Evolutionary conservation across 2,888 invertebrate genomes (phyloP).

Genomic region (Pseudococcus longispinus): DNA sequence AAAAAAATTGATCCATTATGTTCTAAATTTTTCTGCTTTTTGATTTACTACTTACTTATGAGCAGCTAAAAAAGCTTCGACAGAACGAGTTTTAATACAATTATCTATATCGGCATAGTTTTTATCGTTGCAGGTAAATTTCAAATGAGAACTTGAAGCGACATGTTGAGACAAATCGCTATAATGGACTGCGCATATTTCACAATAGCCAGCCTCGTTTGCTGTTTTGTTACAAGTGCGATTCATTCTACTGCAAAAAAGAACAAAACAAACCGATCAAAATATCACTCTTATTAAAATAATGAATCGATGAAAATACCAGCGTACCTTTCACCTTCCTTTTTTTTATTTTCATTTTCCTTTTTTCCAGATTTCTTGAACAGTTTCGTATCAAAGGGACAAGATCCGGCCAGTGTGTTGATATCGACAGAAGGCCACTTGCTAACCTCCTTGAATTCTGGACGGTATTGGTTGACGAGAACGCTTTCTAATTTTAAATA

Average conservation of each 20-base stretch:
- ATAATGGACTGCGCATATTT: conserved; percentile 80
- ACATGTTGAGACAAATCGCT: conserved; percentile 74
- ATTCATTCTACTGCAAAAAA: conserved; percentile 47
- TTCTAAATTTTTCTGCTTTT: too few species aligned
- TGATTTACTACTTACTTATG: conserved; percentile 46
- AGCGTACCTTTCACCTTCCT: conserved; percentile 50
- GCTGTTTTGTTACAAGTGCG: conserved; percentile 47
- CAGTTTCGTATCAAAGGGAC: conserved; percentile 62
- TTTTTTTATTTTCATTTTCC: conserved; percentile 51
- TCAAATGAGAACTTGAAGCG: conserved; percentile 76
- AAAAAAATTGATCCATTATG: not conserved
- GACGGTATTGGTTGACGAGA: conserved; percentile 62
- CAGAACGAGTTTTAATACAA: conserved; percentile 70
- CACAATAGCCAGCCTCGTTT: conserved; percentile 72
- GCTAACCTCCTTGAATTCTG: conserved; percentile 71
- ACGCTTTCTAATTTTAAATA: conserved; percentile 60
- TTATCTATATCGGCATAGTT: conserved; percentile 79
- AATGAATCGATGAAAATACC: not conserved
- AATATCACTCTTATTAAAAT: not conserved
- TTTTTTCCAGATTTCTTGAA: conserved; percentile 40
- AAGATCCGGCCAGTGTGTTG: conserved; percentile 63
- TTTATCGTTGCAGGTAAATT: conserved; percentile 75
- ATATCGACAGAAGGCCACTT: conserved; percentile 70
- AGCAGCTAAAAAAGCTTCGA: conserved; percentile 52
- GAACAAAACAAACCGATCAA: not conserved